A percentile compares a stretch with the other conserved stretches of the same genome.
Conservation (phyloP, 2,888 invertebrate species). For the Arctia plantaginis region DNA sequence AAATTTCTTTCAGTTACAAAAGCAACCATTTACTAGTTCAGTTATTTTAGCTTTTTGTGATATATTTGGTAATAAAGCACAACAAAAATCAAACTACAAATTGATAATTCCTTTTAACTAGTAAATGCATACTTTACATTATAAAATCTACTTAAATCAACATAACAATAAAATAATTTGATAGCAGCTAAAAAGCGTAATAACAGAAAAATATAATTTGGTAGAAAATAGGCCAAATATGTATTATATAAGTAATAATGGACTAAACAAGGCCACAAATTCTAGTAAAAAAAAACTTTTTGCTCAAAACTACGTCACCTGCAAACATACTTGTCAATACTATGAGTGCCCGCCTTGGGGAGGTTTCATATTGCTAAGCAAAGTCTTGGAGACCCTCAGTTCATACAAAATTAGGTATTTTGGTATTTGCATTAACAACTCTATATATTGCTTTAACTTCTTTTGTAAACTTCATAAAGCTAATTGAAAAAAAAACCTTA, state of each 20-base stretch:
- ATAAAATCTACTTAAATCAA: slow-evolving; percentile 2
- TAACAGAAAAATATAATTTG: neutral
- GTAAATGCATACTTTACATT: slow-evolving; percentile 21
- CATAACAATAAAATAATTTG: slow-evolving; percentile 3
- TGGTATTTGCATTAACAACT: neutral
- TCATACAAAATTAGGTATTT: neutral
- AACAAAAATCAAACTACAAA: neutral
- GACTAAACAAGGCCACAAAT: neutral
- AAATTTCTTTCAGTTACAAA: slow-evolving; percentile 7
- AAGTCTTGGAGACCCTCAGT: neutral
- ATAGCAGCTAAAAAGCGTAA: slow-evolving; percentile 15
- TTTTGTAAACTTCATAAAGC: neutral
- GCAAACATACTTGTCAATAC: neutral
- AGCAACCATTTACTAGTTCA: slow-evolving; percentile 16
- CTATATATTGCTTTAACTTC: neutral
- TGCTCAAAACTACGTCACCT: neutral
- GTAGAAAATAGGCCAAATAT: neutral
- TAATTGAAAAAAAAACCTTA: neutral
- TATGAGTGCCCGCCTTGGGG: neutral
- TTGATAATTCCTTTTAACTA: slow-evolving; percentile 6
- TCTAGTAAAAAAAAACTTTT: neutral
- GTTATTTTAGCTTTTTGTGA: neutral
- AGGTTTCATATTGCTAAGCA: neutral
- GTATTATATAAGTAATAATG: neutral
- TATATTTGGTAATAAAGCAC: slow-evolving; percentile 7